Evolutionary conservation across 2,113 vertebrate species (phyloP), one percentile per base, ranked within the genome.

Genomic region (Lepus europaeus): DNA sequence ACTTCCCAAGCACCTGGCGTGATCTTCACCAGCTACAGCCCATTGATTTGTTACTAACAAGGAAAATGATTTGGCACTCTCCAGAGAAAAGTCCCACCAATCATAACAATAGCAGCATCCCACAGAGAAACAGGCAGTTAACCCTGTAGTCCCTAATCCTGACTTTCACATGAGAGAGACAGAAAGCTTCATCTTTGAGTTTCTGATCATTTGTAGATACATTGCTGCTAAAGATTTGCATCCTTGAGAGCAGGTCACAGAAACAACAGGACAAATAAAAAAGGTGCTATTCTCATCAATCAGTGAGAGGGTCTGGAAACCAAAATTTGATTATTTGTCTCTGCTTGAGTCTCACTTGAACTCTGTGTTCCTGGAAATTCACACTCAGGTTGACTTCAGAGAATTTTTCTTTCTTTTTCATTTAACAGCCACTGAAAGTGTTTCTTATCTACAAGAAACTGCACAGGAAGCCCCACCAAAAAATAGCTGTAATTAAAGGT

Each of bases 291-390:
- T 96, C 81, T 87, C 87, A 89, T 95, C 93, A 84, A 95, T 96
- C 94, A 91, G 64, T 95, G 89, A 93, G 51, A 89, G 14, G 76
- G 63, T 89, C 93, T 95, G 63, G 83, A 96, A 96, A 94, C 49
- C 3, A 1, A 91, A 95, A 97, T 91, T 89, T 94, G 92, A 97
- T 97, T 96, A 97, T 89, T 96, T 94, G 94, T 96, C 97, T 95
- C 97, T 91, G 95, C 90, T 95, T 93, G 96, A 95, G 70, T 87
- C 92, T 94, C 17, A 22, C 82, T 97, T 96, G 95, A 95, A 97
- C 95, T 95, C 83, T 81, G 59, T 95, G 96, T 97, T 97, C 97
- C 95, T 97, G 97, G 96, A 97, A 97, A 97, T 97, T 97, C 94
- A 97, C 97, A 96, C 96, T 96, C 72, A 78, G 23, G 33, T n/a